Conservation (phyloP, 2,113 vertebrate genomes). For the Phyllostomus hastatus region DNA sequence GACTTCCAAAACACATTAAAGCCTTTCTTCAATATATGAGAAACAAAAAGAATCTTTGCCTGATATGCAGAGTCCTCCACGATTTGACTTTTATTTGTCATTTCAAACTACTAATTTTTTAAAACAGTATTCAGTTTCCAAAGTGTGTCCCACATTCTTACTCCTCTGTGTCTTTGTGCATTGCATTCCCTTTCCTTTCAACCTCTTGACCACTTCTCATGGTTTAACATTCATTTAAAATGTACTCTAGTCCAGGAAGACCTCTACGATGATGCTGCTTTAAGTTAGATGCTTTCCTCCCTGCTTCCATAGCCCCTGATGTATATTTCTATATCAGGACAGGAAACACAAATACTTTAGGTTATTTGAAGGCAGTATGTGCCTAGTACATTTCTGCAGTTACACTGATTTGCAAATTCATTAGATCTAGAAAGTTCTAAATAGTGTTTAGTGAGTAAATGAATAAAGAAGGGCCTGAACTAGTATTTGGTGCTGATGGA, state of each 20-base stretch:
- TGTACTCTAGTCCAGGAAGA: neutral
- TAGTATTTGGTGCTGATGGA: neutral
- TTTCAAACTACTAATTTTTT: neutral
- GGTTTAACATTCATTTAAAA: neutral
- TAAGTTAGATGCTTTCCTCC: neutral
- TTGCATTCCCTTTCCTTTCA: neutral
- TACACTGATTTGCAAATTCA: neutral
- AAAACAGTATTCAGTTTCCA: neutral
- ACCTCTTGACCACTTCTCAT: neutral
- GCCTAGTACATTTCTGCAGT: neutral
- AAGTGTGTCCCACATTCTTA: neutral
- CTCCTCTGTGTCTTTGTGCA: neutral
- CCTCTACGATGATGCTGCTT: neutral
- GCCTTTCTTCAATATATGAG: neutral
- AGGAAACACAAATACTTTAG: neutral
- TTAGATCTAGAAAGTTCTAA: neutral
- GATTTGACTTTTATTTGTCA: neutral
- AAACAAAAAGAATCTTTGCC: neutral
- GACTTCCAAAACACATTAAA: neutral
- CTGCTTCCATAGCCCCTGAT: too few species aligned
- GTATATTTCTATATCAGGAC: neutral
- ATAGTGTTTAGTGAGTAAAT: neutral
- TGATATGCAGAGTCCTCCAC: neutral
- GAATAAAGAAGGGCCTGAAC: neutral
- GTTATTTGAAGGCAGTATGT: neutral